A percentile compares a stretch with the other conserved stretches of the same genome.
phyloP scores from a whole-genome alignment of 2,113 vertebrate genomes.

The Laterallus jamaicensis region DNA sequence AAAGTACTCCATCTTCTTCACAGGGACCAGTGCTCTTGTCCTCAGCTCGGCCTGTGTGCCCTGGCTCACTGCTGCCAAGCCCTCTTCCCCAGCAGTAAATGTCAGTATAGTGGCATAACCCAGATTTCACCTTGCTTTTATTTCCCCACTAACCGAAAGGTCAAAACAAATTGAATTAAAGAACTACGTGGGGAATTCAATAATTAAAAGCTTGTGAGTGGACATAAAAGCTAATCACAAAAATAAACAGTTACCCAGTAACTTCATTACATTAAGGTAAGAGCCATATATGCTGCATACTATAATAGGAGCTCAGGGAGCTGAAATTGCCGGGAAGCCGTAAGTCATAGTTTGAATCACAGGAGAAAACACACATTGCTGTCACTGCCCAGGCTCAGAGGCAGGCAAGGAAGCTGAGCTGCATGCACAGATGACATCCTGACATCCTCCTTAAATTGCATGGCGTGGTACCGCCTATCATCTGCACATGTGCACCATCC shows the following conservation, averaged over 20 bases:
- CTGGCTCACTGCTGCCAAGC: not conserved
- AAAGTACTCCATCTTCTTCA: not conserved
- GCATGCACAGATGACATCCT: not conserved
- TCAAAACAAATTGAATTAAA: slow-evolving; percentile 30
- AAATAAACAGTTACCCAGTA: slow-evolving; percentile 25
- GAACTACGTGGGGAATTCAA: not conserved
- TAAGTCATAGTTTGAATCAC: not conserved
- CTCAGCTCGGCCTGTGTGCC: not conserved
- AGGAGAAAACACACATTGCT: not conserved
- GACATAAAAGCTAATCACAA: not conserved
- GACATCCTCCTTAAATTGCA: not conserved
- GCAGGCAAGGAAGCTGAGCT: not conserved
- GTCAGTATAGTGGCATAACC: not conserved
- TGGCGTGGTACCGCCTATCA: not conserved
- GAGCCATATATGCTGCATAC: not conserved
- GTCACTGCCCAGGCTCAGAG: not conserved
- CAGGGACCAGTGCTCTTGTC: not conserved
- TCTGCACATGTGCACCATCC: rapidly evolving
- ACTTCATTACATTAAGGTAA: not conserved
- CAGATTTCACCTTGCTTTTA: not conserved
- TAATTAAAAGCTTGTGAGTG: not conserved
- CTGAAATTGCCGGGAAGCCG: not conserved
- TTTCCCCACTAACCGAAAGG: not conserved
- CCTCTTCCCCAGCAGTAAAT: not conserved
- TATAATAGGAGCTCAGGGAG: not conserved